Evolutionary conservation across 2,797 vertebrate species (phyloP), one percentile per base, ranked within the genome.

Genomic region (Sternotherus odoratus): DNA sequence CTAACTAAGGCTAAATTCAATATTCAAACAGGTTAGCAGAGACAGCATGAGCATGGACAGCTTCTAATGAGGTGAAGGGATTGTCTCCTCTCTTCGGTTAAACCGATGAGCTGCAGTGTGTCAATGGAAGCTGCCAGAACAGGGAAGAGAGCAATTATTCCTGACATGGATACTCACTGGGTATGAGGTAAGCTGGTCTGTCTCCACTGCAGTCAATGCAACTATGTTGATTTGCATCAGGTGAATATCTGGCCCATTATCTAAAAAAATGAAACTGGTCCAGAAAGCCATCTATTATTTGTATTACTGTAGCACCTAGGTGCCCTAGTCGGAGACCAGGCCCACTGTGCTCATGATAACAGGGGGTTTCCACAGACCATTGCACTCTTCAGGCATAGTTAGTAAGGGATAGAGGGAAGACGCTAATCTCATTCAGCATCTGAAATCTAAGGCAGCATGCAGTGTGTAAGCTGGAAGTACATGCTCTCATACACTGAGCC

Each of bases 401-500:
- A 43, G 72, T 12, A 46, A 72, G 6, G 15, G 72, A 26, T 46
- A 46, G 8, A 39, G 4, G 28, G 6, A 48, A 28, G 72, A 46
- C 24, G 15, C 26, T 46, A 15, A 16, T 46, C 43, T 46, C 12
- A 6, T 5, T 75, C 12, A 75, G 24, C 39, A 48, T 48, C 39
- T 46, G 72, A 43, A 74, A 46, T 39, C n/a, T 36, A 46, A 46
- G 24, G 23, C 39, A 46, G 8, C 43, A 24, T 30, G 13, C 15
- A 48, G 39, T 16, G 26, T 48, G 13, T 17, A 75, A 50, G 1
- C 1, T 16, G 13, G 8, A 51, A 17, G 49, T 16, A 6, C 54
- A 33, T 0, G 0, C 12, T 83, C 49, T 43, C 0, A 0, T 15
- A 48, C 1, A 2, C 43, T 43, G 11, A 0, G 21, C 0, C 12